Conservation (phyloP, 2,888 invertebrate species). For the Deilephila porcellus region DNA sequence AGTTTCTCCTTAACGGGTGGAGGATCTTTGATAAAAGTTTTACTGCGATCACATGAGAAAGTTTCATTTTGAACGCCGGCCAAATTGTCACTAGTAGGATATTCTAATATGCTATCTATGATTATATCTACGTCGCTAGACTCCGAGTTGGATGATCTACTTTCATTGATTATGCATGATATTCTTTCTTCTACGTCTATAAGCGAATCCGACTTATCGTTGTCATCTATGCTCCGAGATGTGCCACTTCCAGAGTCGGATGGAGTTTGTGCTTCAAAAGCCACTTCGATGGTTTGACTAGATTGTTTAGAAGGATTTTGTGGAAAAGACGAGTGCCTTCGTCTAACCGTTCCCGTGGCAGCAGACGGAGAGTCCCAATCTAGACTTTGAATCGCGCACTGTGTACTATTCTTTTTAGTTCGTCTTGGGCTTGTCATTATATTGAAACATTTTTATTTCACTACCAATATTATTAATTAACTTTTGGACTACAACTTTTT, state of each 20-base stretch:
- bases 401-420: conserved; percentile 73
- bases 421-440: conserved; percentile 84
- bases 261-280: conserved; percentile 73
- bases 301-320: conserved; percentile 61
- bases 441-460: conserved; percentile 56
- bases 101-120: conserved; percentile 70
- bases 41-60: conserved; percentile 62
- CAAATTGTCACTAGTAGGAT: conserved; percentile 57
- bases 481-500: neutral
- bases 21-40: conserved; percentile 67
- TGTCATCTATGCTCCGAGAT: conserved; percentile 68
- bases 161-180: conserved; percentile 79
- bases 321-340: conserved; percentile 85
- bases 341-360: conserved; percentile 89
- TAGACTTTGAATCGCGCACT: conserved; percentile 71
- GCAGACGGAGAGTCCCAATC: conserved; percentile 91
- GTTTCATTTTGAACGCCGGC: conserved; percentile 61
- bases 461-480: conserved; percentile 5
- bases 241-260: conserved; percentile 78
- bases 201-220: conserved; percentile 70
- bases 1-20: conserved; percentile 53
- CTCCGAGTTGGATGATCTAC: conserved; percentile 79
- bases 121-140: conserved; percentile 76
- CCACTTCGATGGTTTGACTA: conserved; percentile 59
- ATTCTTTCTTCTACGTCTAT: conserved; percentile 79